phyloP scores from a whole-genome alignment of 1,140 invertebrate genomes.

The Cephus cinctus region DNA sequence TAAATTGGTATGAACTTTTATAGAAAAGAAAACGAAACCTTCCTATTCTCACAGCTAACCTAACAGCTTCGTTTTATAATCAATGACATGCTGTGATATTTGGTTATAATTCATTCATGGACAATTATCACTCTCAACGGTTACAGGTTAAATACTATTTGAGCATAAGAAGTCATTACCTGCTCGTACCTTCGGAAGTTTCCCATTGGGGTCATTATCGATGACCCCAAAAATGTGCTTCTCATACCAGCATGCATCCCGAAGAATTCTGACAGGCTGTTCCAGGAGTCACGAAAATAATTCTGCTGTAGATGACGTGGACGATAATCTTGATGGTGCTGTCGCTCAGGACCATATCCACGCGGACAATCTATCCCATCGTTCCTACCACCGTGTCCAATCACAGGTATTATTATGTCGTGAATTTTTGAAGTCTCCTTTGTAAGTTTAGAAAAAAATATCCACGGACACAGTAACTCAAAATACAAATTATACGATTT shows the following conservation, averaged over 20 bases:
- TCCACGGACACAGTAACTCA: too few relatives aligned
- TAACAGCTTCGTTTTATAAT: too few relatives aligned
- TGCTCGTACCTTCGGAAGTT: constrained; percentile 43
- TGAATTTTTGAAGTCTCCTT: not conserved
- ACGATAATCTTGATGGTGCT: not conserved
- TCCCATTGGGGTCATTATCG: constrained; percentile 19
- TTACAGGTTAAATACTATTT: not conserved
- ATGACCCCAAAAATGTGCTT: constrained; percentile 38
- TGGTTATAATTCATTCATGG: not conserved
- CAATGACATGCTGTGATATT: too few relatives aligned
- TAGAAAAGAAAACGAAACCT: too few relatives aligned
- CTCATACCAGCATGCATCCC: constrained; percentile 47
- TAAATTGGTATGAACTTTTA: too few relatives aligned
- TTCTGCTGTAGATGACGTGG: not conserved
- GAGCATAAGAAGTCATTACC: constrained; percentile 47
- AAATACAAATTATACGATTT: too few relatives aligned
- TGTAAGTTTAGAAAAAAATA: not conserved
- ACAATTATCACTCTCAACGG: not conserved
- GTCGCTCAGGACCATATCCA: too few relatives aligned
- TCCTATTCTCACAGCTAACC: too few relatives aligned
- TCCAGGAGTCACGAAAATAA: too few relatives aligned
- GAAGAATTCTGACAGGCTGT: constrained; percentile 26
- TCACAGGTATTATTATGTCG: not conserved
- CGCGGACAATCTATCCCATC: constrained; percentile 1
- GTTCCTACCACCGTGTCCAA: not conserved